Evolutionary conservation across 2,888 invertebrate species (phyloP).

Genomic region (Mythimna ferrago): DNA sequence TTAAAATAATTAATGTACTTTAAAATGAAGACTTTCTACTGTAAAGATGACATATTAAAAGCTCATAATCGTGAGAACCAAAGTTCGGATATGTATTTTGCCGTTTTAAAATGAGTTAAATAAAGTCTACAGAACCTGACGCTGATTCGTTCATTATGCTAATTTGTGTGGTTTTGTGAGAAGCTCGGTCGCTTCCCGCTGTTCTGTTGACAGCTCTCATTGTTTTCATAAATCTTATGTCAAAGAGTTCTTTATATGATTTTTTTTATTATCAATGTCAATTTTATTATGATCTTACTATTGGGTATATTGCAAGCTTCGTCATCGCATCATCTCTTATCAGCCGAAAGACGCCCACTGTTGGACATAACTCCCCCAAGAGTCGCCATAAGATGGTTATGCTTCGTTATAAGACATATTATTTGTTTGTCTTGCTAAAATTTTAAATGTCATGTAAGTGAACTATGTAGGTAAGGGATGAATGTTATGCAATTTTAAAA

Average conservation of each 20-base stretch:
- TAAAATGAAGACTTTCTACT: background rate
- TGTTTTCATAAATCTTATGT: conserved; percentile 30
- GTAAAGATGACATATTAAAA: conserved; percentile 6
- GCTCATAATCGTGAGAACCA: conserved; percentile 15
- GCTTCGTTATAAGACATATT: too few relatives aligned
- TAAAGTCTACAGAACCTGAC: conserved; percentile 26
- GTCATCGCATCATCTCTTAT: too few relatives aligned
- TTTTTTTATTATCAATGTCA: background rate
- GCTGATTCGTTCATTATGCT: conserved; percentile 55
- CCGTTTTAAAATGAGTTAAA: conserved; percentile 35
- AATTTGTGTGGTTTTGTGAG: conserved; percentile 47
- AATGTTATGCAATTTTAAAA: too few relatives aligned
- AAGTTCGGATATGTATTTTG: background rate
- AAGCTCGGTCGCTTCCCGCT: conserved; percentile 43
- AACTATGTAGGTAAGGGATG: too few relatives aligned
- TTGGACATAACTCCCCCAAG: too few relatives aligned
- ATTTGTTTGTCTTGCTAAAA: too few relatives aligned
- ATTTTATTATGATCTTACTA: background rate
- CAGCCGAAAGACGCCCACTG: too few relatives aligned
- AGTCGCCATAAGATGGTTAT: too few relatives aligned
- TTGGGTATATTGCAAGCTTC: too few relatives aligned
- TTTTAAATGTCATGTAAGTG: too few relatives aligned
- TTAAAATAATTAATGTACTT: conserved; percentile 9
- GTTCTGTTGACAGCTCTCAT: conserved; percentile 49
- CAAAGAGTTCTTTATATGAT: background rate